Evolutionary conservation across 2,797 vertebrate species (phyloP), one percentile per base, ranked within the genome.

Genomic region (Microctenopoma steveboyesi): DNA sequence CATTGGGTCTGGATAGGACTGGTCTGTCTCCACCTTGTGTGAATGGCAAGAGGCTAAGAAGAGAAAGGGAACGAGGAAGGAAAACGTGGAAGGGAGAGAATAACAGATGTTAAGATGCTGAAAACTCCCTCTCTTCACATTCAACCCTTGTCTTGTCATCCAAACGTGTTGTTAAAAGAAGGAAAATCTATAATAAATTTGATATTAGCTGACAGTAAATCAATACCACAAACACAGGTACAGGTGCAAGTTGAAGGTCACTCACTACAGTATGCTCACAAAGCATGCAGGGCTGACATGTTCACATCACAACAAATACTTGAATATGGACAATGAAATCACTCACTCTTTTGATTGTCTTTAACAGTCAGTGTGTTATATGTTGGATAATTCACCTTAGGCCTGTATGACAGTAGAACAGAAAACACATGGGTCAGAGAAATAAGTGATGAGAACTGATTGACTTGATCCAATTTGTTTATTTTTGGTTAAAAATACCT

Each of bases 261-360:
- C 25, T 46, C 10, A 6, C 45, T 55, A 28, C 37, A 37, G 37
- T 42, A 4, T 13, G 15, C 46, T 54, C 14, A 42, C 2, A 40
- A 5, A 27, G 28, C 7, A 9, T 43, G 56, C 51, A 59, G 58
- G 51, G 42, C 43, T 30, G 27, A 47, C 15, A 8, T 67, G 60
- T 62, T 45, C 54, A 56, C 61, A 58, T 43, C 33, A 22, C 50
- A 39, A 43, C 28, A 72, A 79, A 81, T 62, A 64, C 40, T 69
- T 13, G 27, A 71, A 46, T 5, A 48, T 27, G 22, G 16, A 46
- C 28, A 40, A 22, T 3, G 14, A 56, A 37, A 15, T 7, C 47
- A 90, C 93, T 91, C 85, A 93, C 93, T 83, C 87, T 87, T 92
- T 35, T 89, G 86, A 83, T 85, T 79, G 76, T 84, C 82, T 84